phyloP scores from a whole-genome alignment of 2,797 vertebrate species.

The Gadopsis bispinosus region DNA sequence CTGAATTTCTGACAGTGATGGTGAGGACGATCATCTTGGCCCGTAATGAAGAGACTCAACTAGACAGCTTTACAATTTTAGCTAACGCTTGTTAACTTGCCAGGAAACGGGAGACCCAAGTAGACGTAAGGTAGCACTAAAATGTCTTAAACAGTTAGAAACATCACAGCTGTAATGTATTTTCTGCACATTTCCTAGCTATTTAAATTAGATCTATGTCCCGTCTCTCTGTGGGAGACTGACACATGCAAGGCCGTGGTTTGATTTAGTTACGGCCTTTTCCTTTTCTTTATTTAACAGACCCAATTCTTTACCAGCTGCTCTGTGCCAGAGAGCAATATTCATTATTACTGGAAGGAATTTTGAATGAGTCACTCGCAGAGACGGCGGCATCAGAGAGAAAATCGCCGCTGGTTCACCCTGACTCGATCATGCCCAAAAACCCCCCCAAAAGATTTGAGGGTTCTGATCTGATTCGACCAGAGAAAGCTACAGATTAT shows the following conservation, averaged over 20 bases:
- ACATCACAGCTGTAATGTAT: not conserved
- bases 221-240: slow-evolving; percentile 9
- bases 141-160: not conserved
- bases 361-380: slow-evolving; percentile 59
- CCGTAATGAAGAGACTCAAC: slow-evolving; percentile 35
- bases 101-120: slow-evolving; percentile 17
- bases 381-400: slow-evolving; percentile 9
- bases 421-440: not conserved
- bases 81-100: not conserved
- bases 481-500: not conserved
- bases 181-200: not conserved
- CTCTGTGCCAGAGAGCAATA: slow-evolving; percentile 50
- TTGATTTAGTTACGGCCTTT: slow-evolving; percentile 20
- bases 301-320: slow-evolving; percentile 14
- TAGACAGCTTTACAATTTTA: slow-evolving; percentile 23
- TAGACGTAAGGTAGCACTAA: not conserved
- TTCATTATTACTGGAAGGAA: slow-evolving; percentile 70
- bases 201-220: not conserved
- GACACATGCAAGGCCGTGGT: not conserved
- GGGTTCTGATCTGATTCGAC: not conserved
- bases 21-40: not conserved
- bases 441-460: not conserved
- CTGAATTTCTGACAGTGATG: slow-evolving; percentile 36
- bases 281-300: slow-evolving; percentile 21
- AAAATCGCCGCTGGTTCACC: slow-evolving; percentile 32